Evolutionary conservation across 2,888 invertebrate species (phyloP).

Genomic region (Ochropleura leucogaster): DNA sequence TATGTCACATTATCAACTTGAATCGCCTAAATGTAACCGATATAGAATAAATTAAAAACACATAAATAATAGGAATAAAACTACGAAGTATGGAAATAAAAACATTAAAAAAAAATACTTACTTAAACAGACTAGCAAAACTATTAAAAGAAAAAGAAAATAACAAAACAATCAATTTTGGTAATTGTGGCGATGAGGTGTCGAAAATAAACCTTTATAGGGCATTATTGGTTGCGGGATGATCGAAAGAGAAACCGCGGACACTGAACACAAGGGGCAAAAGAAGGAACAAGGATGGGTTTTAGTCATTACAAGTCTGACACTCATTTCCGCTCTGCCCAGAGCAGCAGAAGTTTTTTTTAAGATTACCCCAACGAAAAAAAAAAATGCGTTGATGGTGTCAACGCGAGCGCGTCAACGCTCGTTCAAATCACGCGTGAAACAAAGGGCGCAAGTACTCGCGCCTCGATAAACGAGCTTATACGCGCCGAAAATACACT

Average conservation of each 20-base stretch:
- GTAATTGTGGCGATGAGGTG: not conserved
- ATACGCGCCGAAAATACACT: not conserved
- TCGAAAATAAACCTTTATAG: not conserved
- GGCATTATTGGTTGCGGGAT: too few species aligned
- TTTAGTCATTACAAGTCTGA: too few species aligned
- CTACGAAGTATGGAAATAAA: not conserved
- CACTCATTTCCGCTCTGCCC: too few species aligned
- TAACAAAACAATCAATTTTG: constrained; percentile 11
- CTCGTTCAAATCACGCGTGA: not conserved
- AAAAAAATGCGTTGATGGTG: not conserved
- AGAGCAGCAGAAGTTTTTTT: too few species aligned
- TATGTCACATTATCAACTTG: constrained; percentile 8
- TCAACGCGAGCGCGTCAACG: not conserved
- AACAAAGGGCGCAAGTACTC: not conserved
- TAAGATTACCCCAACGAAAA: too few species aligned
- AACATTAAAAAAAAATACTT: not conserved
- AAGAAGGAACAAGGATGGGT: too few species aligned
- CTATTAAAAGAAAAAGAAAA: not conserved
- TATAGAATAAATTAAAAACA: constrained; percentile 3
- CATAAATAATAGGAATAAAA: constrained; percentile 4
- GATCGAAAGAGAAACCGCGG: too few species aligned
- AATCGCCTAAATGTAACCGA: not conserved
- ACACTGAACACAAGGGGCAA: too few species aligned
- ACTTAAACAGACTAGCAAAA: constrained; percentile 20
- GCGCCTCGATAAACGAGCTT: not conserved